phyloP scores from a whole-genome alignment of 2,797 vertebrate genomes.

The Thripadectes ignobilis region DNA sequence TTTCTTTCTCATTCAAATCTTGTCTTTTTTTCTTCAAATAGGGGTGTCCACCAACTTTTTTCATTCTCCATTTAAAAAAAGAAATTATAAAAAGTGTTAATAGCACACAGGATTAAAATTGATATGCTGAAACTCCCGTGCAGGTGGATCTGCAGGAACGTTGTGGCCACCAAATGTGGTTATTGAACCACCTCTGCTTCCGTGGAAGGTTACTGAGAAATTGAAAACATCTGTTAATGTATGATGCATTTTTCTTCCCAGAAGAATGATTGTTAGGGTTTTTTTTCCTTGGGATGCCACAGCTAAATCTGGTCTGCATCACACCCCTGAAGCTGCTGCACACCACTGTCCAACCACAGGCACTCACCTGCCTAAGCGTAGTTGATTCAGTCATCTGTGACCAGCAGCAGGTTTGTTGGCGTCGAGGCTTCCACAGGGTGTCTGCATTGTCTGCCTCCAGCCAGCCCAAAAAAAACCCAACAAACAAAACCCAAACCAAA shows the following conservation, averaged over 20 bases:
- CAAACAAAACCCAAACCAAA: neutral
- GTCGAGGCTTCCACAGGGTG: neutral
- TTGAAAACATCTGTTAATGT: neutral
- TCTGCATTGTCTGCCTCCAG: neutral
- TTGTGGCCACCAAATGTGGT: neutral
- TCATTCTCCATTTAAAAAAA: neutral
- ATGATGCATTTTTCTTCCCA: neutral
- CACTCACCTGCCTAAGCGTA: neutral
- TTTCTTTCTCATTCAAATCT: neutral
- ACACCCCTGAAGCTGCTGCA: neutral
- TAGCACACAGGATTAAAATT: neutral
- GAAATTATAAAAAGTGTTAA: neutral
- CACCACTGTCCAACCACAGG: neutral
- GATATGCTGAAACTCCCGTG: neutral
- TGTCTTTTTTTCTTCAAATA: neutral
- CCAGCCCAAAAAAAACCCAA: neutral
- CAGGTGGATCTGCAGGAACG: neutral
- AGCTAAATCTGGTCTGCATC: neutral
- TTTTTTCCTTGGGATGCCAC: neutral
- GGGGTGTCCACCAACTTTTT: neutral
- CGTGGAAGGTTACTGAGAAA: neutral
- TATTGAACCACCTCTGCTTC: neutral
- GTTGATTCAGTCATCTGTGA: neutral
- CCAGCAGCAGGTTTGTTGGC: neutral
- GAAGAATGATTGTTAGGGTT: neutral